Evolutionary conservation across 1,140 invertebrate genomes (phyloP), one percentile per base, ranked within the genome.

Genomic region (Nixonia krombeini): DNA sequence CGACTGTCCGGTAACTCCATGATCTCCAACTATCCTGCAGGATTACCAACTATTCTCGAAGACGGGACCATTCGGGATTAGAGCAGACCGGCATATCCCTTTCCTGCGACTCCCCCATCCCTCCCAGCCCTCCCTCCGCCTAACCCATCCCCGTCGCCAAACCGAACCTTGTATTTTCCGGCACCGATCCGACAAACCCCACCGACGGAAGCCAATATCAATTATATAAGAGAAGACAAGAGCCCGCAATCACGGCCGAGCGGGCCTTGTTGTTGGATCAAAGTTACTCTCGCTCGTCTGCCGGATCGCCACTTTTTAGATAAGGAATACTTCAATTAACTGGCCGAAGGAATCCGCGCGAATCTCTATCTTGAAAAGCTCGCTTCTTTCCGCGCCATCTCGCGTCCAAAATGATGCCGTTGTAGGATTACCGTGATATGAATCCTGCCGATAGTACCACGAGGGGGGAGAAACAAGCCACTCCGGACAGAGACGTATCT

Each of bases 191-290:
- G 40, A 42, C 26, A 12, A n/a, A 40, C 21, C 38, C 49, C 17
- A 47, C 70, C 50, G 70, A 66, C 59, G 50, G 49, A 65, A 84
- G 75, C 81, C 82, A 83, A 84, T 85, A 85, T 85, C 84, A 85
- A 85, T 85, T 85, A 85, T n/a, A n/a, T 85, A 85, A 83, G 82
- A 79, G 78, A 84, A 83, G 83, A 85, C 81, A 84, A 82, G 74
- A 82, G 75, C 71, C 44, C 64, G 76, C 79, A 83, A 83, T 83
- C 81, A 82, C 80, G 67, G 47, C 59, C 73, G 59, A 66, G 53
- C 82, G 82, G 78, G 79, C 80, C 77, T 80, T 82, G 74, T 80
- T 82, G 74, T 74, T 75, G 83, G 82, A 85, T 85, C 81, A 83
- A 79, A 84, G 79, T 68, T 75, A 55, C 52, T 31, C 45, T 29